phyloP scores from a whole-genome alignment of 2,888 invertebrate genomes.

The Anodontia alba region DNA sequence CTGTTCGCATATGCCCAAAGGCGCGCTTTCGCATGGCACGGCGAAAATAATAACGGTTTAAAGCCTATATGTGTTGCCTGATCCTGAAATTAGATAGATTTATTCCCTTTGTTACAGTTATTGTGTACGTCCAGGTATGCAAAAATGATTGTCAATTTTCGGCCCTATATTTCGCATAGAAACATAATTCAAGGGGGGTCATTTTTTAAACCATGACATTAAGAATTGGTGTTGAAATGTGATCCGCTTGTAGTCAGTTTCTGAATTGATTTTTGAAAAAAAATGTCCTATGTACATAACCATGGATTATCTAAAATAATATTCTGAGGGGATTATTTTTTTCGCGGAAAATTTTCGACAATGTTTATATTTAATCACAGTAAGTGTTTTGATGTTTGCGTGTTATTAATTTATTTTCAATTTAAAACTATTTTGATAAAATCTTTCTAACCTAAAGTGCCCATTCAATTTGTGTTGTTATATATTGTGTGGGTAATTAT shows the following conservation, averaged over 20 bases:
- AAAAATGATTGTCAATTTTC: background rate
- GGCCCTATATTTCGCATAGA: background rate
- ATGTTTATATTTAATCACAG: slow-evolving; percentile 13
- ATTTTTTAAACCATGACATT: background rate
- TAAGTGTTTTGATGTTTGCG: background rate
- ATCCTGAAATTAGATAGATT: background rate
- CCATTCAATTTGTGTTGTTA: background rate
- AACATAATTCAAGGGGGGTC: background rate
- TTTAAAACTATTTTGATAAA: background rate
- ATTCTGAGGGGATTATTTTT: background rate
- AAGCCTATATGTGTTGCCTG: no score
- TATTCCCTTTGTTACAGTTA: background rate
- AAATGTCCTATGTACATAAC: background rate
- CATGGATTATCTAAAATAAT: background rate
- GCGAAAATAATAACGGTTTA: no score
- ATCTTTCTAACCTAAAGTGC: background rate
- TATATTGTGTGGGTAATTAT: background rate
- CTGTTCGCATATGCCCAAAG: no score
- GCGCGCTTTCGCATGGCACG: no score
- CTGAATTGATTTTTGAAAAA: background rate
- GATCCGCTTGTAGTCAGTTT: background rate
- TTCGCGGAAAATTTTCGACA: background rate
- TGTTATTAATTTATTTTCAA: background rate
- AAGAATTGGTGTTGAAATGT: background rate
- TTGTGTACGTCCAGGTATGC: background rate